These are phyloP conservation scores for Eleginops maclovinus DNA, from an alignment of 2,113 vertebrate species.

Conservation along the genomic window DNA sequence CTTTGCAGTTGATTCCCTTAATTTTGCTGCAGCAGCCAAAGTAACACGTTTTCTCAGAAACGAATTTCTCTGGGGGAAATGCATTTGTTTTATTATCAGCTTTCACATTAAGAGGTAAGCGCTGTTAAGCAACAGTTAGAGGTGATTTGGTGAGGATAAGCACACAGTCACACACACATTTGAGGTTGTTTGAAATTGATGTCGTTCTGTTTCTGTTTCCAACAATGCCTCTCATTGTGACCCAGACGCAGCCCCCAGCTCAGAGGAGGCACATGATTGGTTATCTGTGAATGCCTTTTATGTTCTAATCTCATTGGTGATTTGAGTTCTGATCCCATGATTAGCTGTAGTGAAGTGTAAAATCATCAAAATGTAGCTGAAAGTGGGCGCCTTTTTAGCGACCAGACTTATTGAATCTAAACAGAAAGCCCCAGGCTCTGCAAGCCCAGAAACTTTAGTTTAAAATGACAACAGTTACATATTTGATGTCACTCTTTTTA, in stretches of 20 bases:
- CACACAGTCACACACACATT: conserved; percentile 29
- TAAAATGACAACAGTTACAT: background rate
- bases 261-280: conserved; percentile 65
- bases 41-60: background rate
- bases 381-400: background rate
- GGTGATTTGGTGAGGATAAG: background rate
- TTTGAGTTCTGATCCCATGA: conserved; percentile 67
- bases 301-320: conserved; percentile 54
- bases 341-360: conserved; percentile 60
- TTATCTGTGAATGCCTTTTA: conserved; percentile 63
- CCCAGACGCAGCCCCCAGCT: conserved; percentile 47
- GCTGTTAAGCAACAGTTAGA: background rate
- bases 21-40: background rate
- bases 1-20: background rate
- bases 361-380: conserved; percentile 37
- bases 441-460: background rate
- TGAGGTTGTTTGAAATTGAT: conserved; percentile 15
- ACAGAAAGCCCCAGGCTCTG: background rate
- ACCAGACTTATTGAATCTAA: background rate
- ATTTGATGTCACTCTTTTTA: background rate
- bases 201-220: conserved; percentile 50
- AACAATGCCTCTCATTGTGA: conserved; percentile 62
- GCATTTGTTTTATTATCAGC: background rate
- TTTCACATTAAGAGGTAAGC: background rate
- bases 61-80: background rate